Evolutionary conservation across 2,113 vertebrate genomes (phyloP), one percentile per base, ranked within the genome.

Genomic region (Canis aureus): DNA sequence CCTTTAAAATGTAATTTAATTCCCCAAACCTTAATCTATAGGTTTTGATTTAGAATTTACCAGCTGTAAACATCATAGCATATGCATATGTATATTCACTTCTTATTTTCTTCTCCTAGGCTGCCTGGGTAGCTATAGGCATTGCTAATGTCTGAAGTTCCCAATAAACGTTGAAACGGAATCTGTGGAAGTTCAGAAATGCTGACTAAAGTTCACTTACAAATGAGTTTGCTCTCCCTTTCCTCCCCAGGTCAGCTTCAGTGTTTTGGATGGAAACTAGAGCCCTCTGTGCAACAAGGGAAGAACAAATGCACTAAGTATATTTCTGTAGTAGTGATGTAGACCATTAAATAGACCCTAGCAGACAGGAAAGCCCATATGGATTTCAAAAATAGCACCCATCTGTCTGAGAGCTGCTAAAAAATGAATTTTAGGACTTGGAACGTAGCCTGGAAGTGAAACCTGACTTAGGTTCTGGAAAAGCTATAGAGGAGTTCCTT

Each of bases 371-470:
- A 98, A 94, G 29, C 35, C 8, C 1, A 4, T 94, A 84, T 91
- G 49, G 76, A 89, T 96, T 96, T 96, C 64, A 85, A 97, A 97
- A 94, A 95, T 82, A 97, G 80, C 66, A 86, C 76, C 38, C 69
- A 88, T 95, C 59, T 97, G n/a, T 94, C 59, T 59, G 79, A 94
- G 38, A 94, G 81, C 74, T 96, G 84, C 80, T 89, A 78, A 96
- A 96, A 93, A 91, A 71, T 80, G 49, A 92, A 62, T 87, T n/a
- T 92, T 76, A 35, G 22, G 59, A 35, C 9, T 96, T 94, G 74
- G 89, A 96, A 35, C 35, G 35, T 35, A 35, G 51, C 57, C 80
- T 97, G 67, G 57, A 95, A 95, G 91, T 5, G 79, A 97, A 95
- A 91, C 82, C 55, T 74, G 60, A 97, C 55, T 97, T 94, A 25